phyloP scores from a whole-genome alignment of 2,888 invertebrate species.

The Axea sp. region DNA sequence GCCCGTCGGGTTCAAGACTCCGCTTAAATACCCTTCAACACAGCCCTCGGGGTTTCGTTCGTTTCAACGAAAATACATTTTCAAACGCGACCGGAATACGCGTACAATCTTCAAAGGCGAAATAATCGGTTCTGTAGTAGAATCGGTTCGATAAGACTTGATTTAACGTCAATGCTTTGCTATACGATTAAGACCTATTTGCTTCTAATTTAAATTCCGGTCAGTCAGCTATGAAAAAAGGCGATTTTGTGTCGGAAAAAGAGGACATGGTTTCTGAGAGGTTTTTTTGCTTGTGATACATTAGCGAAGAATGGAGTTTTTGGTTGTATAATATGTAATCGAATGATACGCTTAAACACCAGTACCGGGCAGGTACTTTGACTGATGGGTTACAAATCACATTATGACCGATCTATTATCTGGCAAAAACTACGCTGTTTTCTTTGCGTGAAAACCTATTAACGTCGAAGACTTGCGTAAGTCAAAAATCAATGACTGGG shows the following conservation, averaged over 20 bases:
- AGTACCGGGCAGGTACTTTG: constrained; percentile 34
- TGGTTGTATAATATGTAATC: constrained; percentile 41
- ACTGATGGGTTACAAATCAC: constrained; percentile 50
- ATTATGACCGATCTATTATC: constrained; percentile 44
- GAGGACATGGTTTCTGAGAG: not conserved
- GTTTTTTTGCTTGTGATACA: constrained; percentile 19
- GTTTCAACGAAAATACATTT: constrained; percentile 20
- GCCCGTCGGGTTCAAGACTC: constrained; percentile 35
- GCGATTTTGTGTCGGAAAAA: constrained; percentile 16
- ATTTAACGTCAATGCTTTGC: not conserved
- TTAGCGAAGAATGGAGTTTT: constrained; percentile 10
- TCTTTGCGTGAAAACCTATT: constrained; percentile 52
- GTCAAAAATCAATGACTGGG: constrained; percentile 50
- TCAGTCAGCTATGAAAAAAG: no score
- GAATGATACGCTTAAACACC: constrained; percentile 51
- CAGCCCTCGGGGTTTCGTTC: constrained; percentile 22
- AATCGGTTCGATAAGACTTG: not conserved
- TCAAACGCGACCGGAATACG: constrained; percentile 5
- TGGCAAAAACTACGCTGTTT: constrained; percentile 50
- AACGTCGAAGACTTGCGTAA: constrained; percentile 31
- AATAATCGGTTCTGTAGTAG: not conserved
- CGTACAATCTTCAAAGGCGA: constrained; percentile 3
- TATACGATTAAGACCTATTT: constrained; percentile 5
- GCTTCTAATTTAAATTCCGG: constrained; percentile 36
- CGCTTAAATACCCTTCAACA: constrained; percentile 43